Base-by-base conservation (phyloP, 1,140 invertebrate species). In the Scaptomyza montana region DNA sequence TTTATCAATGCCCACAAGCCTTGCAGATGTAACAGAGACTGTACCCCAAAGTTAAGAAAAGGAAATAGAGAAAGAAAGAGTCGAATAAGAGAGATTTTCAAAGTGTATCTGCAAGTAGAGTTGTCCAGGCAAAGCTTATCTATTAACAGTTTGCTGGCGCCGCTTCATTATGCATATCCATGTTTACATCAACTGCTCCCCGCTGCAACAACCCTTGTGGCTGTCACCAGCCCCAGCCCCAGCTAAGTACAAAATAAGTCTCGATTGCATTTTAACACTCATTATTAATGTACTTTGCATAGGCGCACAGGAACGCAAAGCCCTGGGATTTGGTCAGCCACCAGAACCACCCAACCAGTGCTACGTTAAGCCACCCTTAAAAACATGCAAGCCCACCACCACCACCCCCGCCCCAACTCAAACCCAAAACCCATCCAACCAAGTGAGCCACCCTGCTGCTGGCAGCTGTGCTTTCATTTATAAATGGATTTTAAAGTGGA, bases 401-500 rank as follows among this genome's bases (percentile, higher is more conserved):
- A 28, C 36, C 39, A 43, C 25, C 36, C 56, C 53, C 46, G 10
- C 13, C 1, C 19, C 59, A 61, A 71, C 69, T n/a, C n/a, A n/a
- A n/a, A n/a, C n/a, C n/a, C n/a, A n/a, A n/a, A n/a, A n/a, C n/a
- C n/a, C n/a, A n/a, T n/a, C n/a, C n/a, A n/a, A n/a, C n/a, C n/a
- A n/a, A n/a, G n/a, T n/a, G n/a, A n/a, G n/a, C n/a, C n/a, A n/a
- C n/a, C 66, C 57, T 61, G n/a, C 39, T 4, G 51, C 10, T 46
- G 39, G 21, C 33, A 45, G 54, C 47, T 70, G 49, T 33, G 39
- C 67, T 73, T 80, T 77, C 78, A 86, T 78, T 80, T 74, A 80
- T 85, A 86, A 86, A 86, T 86, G 78, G 78, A 81, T 87, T 87
- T 87, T 87, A 86, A 86, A 86, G 81, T 86, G 81, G 49, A 82